Conservation (phyloP, 2,113 vertebrate genomes). For the Bubo scandiacus region DNA sequence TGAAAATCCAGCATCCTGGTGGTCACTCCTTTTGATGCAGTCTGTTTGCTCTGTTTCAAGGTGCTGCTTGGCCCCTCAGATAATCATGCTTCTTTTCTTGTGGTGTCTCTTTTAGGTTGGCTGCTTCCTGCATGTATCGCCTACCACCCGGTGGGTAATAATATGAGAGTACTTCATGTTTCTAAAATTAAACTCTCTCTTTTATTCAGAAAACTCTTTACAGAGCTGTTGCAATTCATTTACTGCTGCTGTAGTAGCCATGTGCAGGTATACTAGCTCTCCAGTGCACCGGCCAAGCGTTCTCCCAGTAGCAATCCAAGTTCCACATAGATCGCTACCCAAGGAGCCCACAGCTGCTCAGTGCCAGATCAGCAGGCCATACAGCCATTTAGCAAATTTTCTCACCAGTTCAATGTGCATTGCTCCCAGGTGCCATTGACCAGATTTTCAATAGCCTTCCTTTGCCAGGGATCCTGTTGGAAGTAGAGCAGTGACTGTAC, state of each 20-base stretch:
- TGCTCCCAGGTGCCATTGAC: neutral
- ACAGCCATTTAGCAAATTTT: neutral
- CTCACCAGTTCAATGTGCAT: neutral
- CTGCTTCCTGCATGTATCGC: neutral
- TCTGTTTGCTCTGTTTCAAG: conserved; percentile 41
- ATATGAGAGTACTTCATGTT: conserved; percentile 23
- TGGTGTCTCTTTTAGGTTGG: neutral
- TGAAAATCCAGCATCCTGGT: conserved; percentile 44
- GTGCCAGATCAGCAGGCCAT: fast-evolving
- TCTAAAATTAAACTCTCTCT: conserved; percentile 41
- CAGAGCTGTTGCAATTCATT: neutral
- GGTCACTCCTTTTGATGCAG: conserved; percentile 41
- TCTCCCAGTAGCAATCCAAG: neutral
- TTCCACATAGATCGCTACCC: fast-evolving
- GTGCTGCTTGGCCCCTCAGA: conserved; percentile 28
- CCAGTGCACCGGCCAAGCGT: neutral
- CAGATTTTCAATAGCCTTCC: neutral
- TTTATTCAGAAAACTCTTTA: conserved; percentile 19
- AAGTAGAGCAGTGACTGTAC: neutral
- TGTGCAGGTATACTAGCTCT: neutral
- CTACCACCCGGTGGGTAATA: conserved; percentile 36
- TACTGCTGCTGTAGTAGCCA: neutral
- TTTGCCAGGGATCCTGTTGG: neutral
- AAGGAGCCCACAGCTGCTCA: neutral
- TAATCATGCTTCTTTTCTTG: conserved; percentile 3